Evolutionary conservation across 37 sponge, comb jelly and placozoan genomes (phyloP), one percentile per base, ranked within the genome.

Genomic region (Crambe crambe): DNA sequence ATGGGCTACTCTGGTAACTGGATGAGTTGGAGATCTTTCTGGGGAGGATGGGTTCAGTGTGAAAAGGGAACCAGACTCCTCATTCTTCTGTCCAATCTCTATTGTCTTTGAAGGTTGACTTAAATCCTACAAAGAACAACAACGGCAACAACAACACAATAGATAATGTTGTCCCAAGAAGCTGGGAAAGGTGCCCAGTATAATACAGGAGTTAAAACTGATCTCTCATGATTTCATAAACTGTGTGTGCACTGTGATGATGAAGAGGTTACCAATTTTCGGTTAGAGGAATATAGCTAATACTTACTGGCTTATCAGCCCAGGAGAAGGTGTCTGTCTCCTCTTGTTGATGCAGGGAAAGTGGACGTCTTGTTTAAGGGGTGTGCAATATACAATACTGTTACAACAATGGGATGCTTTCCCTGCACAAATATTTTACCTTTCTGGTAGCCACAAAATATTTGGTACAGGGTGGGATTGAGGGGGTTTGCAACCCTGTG

Each of bases 291-390:
- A 47, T 60, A 21, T 60, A n/a, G n/a, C n/a, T n/a, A 22, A 61
- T 36, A 56, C 79, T 70, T 12, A 80, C 80, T 0, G 80, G 80
- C 36, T 80, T 80, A 34, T 70, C 70, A 10, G 61, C 80, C 80
- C 80, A 80, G 26, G 80, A 80, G 30, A 80, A 26, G 3, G 70
- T 68, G 32, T 80, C 80, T 10, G 51, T 59, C 12, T 67, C 68
- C 36, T 76, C 84, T 37, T 81, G 61, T 25, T 12, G 2, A 1
- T 73, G 42, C 5, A 29, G 38, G 27, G 1, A 17, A 27, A 40
- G 31, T 0, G 75, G 42, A 20, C 25, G 37, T 31, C 73, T 67
- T 3, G 31, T 27, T 35, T 76, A 75, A 39, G 75, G 68, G 6
- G 84, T 83, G 84, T 22, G 68, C 26, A 41, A 83, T 39, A 44